These are phyloP conservation scores for Pycnonotus jocosus DNA, from an alignment of 2,113 vertebrate genomes.

Conservation along the genomic window DNA sequence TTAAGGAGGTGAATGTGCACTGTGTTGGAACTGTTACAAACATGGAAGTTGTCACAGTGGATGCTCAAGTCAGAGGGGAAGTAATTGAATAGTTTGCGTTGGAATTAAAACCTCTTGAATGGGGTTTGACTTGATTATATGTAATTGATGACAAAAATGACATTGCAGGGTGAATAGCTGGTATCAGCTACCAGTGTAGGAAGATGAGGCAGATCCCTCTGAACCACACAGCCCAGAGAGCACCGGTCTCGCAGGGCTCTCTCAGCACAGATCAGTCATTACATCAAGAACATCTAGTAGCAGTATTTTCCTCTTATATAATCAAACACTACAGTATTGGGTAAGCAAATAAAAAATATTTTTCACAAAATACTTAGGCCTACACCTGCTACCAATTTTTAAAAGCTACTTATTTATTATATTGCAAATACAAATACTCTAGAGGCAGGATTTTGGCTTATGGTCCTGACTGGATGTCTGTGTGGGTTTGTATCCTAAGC, in stretches of 20 bases:
- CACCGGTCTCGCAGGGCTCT: rapidly evolving
- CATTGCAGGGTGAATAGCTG: background rate
- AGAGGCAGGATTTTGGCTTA: background rate
- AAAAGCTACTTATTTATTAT: background rate
- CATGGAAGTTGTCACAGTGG: background rate
- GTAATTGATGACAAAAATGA: background rate
- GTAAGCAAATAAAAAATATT: background rate
- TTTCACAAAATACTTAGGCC: background rate
- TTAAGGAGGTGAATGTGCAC: background rate
- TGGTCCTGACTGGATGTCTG: background rate
- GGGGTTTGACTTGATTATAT: background rate
- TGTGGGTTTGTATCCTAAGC: background rate
- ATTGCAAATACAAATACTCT: background rate
- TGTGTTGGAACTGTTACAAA: background rate
- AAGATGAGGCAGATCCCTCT: background rate
- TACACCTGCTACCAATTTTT: background rate
- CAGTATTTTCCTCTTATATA: background rate
- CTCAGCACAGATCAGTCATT: background rate
- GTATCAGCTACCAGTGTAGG: rapidly evolving
- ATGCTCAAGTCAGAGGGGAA: background rate
- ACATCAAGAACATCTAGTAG: background rate
- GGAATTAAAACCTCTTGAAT: background rate
- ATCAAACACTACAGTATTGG: background rate
- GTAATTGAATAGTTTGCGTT: background rate
- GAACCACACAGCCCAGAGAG: background rate